Evolutionary conservation across 2,888 invertebrate genomes (phyloP).

Genomic region (Halictus ligatus): DNA sequence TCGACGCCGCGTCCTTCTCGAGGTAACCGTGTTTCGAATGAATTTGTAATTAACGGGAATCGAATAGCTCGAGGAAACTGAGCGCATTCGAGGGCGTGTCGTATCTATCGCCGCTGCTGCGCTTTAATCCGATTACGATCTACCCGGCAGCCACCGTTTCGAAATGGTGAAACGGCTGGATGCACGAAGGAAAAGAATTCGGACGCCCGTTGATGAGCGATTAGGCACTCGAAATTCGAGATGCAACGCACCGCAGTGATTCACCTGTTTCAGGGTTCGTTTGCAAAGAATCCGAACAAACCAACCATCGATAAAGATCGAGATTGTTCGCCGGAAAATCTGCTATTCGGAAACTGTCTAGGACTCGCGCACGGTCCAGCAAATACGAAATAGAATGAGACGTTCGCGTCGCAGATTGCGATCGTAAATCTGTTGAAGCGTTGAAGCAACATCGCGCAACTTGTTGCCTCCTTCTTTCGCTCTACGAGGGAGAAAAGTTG

Average conservation of each 20-base stretch:
- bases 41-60: background rate
- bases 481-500: background rate
- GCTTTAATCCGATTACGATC: background rate
- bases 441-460: background rate
- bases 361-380: background rate
- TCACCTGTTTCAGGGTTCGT: constrained; percentile 63
- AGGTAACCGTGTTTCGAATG: background rate
- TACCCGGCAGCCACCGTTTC: background rate
- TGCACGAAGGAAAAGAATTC: background rate
- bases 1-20: background rate
- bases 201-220: background rate
- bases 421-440: background rate
- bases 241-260: constrained; percentile 52
- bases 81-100: background rate
- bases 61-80: background rate
- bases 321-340: background rate
- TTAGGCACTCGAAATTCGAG: constrained; percentile 16
- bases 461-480: too few relatives aligned
- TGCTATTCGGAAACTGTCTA: background rate
- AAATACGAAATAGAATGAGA: background rate
- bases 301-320: background rate
- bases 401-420: background rate
- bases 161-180: background rate
- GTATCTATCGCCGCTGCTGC: background rate
- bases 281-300: constrained; percentile 11